Conservation (phyloP, 2,113 vertebrate species). For the Python bivittatus region DNA sequence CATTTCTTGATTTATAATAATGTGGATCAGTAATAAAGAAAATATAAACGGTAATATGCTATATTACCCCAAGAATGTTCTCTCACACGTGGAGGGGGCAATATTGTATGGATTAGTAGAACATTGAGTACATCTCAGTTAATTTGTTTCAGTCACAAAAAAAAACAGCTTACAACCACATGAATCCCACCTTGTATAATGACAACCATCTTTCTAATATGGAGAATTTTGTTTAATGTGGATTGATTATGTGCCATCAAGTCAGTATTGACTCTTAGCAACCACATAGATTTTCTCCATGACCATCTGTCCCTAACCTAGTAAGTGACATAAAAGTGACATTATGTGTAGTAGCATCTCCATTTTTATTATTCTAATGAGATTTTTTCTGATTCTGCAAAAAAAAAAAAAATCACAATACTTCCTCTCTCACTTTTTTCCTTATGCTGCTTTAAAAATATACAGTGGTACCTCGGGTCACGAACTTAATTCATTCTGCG, state of each 20-base stretch:
- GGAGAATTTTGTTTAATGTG: not conserved
- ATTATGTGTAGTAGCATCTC: not conserved
- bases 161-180: not conserved
- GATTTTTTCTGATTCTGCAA: not conserved
- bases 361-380: not conserved
- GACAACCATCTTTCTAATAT: not conserved
- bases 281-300: too few relatives aligned
- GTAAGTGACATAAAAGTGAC: too few relatives aligned
- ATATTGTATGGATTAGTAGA: too few relatives aligned
- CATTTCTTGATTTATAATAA: not conserved
- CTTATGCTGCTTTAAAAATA: not conserved
- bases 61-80: too few relatives aligned
- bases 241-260: too few relatives aligned
- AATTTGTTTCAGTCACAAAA: not conserved
- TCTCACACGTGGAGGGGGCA: too few relatives aligned
- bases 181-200: not conserved
- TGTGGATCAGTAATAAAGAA: not conserved
- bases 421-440: too few relatives aligned
- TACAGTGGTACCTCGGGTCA: too few relatives aligned
- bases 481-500: too few relatives aligned
- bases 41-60: not conserved
- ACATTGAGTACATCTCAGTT: not conserved
- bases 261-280: too few relatives aligned
- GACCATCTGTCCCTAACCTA: too few relatives aligned
- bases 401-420: not conserved